Evolutionary conservation across 2,113 vertebrate species (phyloP).

Genomic region (Sceloporus tristichus): DNA sequence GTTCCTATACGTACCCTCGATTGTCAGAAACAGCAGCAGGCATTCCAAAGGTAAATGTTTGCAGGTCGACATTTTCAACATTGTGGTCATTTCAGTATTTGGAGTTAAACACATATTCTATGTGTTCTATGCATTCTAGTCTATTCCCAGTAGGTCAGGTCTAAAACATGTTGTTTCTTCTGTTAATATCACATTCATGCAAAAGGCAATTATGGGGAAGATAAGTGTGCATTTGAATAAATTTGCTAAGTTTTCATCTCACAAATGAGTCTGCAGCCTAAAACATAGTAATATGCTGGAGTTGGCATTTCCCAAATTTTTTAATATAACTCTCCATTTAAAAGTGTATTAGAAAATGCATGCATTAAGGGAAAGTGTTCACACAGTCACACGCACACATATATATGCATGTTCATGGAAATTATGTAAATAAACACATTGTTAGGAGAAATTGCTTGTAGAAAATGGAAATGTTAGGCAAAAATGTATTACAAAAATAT

Average conservation of each 20-base stretch:
- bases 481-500: background rate
- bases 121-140: background rate
- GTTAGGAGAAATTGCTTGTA: background rate
- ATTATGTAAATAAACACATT: background rate
- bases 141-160: background rate
- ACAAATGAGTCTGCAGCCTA: background rate
- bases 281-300: background rate
- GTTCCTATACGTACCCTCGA: slow-evolving; percentile 97
- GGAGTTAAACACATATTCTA: background rate
- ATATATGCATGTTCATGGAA: background rate
- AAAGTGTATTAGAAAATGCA: background rate
- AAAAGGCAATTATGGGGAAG: accelerated
- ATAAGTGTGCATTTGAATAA: accelerated
- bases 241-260: background rate
- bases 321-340: background rate
- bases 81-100: background rate
- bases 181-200: accelerated
- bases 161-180: background rate
- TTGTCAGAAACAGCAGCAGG: slow-evolving; percentile 89
- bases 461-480: background rate
- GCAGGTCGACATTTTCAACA: background rate
- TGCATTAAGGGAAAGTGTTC: background rate
- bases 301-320: background rate
- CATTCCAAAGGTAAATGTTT: slow-evolving; percentile 88
- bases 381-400: too few species aligned